Conservation (phyloP, 2,797 vertebrate genomes). For the Botia kubotai region DNA sequence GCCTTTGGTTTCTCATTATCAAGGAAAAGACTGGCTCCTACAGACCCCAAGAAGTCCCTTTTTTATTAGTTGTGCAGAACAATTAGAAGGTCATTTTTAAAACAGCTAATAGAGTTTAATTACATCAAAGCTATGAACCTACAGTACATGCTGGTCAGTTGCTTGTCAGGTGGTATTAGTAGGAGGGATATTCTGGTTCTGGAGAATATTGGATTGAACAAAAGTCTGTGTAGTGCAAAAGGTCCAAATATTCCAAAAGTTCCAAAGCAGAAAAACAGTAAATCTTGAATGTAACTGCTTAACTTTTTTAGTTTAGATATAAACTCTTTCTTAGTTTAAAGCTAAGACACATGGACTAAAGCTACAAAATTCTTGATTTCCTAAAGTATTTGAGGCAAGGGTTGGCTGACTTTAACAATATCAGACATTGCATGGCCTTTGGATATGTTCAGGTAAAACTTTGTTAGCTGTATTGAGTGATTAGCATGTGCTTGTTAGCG, state of each 20-base stretch:
- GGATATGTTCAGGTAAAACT: slow-evolving; percentile 34
- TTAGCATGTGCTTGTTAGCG: slow-evolving; percentile 48
- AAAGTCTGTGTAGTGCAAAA: too few relatives aligned
- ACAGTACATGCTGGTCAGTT: too few relatives aligned
- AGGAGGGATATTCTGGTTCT: too few relatives aligned
- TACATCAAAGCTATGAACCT: too few relatives aligned
- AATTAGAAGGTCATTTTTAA: not conserved
- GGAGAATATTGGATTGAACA: too few relatives aligned
- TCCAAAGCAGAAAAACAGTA: too few relatives aligned
- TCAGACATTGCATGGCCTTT: slow-evolving; percentile 38
- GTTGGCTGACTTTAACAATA: slow-evolving; percentile 45
- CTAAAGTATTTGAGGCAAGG: not conserved
- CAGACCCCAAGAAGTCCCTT: not conserved
- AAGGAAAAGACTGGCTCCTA: slow-evolving; percentile 39
- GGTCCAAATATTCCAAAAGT: too few relatives aligned
- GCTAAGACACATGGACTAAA: not conserved
- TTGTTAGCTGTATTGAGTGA: slow-evolving; percentile 24
- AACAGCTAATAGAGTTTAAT: too few relatives aligned
- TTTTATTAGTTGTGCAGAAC: not conserved
- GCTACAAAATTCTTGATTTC: not conserved
- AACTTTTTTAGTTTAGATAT: not conserved
- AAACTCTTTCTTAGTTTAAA: not conserved
- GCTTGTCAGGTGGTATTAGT: too few relatives aligned
- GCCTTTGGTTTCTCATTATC: slow-evolving; percentile 29
- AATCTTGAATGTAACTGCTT: too few relatives aligned